Percentiles rank a stretch among this genome's conserved stretches.
These are phyloP conservation scores for Oceanites oceanicus DNA, from an alignment of 2,113 vertebrate genomes.

Conservation along the genomic window DNA sequence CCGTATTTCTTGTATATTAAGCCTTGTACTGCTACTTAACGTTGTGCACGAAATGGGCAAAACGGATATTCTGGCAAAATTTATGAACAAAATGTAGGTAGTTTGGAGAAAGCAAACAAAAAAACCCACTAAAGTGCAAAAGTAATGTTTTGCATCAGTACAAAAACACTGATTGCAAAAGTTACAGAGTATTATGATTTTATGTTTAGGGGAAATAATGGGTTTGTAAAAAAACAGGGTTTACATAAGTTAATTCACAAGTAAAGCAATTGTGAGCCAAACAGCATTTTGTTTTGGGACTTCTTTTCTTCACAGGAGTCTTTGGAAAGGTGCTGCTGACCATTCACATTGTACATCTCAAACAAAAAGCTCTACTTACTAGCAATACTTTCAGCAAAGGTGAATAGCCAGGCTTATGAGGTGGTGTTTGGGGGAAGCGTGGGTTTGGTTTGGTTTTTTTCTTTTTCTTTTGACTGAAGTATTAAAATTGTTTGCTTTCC, in stretches of 20 bases:
- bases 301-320: not conserved
- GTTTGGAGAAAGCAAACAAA: not conserved
- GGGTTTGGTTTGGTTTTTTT: not conserved
- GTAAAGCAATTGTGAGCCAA: not conserved
- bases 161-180: not conserved
- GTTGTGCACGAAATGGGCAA: not conserved
- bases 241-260: not conserved
- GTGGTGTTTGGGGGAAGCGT: not conserved
- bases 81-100: not conserved
- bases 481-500: not conserved
- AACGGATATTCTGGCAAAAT: not conserved
- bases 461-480: not conserved
- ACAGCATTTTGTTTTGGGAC: not conserved
- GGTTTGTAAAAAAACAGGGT: not conserved
- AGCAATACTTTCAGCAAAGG: not conserved
- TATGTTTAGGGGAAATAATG: not conserved
- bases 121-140: fast-evolving
- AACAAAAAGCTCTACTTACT: not conserved
- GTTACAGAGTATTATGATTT: not conserved
- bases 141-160: not conserved
- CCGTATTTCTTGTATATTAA: not conserved
- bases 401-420: not conserved
- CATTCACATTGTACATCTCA: not conserved
- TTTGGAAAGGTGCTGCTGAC: not conserved
- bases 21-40: not conserved